These are phyloP conservation scores for Onchidella celtica DNA, from an alignment of 2,888 invertebrate species.

Conservation along the genomic window DNA sequence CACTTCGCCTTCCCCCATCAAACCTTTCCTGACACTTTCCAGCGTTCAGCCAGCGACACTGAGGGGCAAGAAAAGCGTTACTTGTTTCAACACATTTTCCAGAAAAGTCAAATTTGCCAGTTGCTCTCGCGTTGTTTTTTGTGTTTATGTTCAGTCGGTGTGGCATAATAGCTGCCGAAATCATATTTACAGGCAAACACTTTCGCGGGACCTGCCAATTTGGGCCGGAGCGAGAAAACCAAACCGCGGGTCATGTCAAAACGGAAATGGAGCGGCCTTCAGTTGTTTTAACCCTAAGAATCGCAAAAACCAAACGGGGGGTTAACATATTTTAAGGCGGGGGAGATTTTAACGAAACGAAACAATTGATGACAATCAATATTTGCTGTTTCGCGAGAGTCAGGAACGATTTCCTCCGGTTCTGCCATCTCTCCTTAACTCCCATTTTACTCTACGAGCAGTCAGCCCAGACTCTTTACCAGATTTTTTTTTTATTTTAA, in stretches of 20 bases:
- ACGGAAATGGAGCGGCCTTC: not conserved
- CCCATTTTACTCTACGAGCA: too few relatives aligned
- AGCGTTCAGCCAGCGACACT: too few relatives aligned
- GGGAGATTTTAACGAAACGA: not conserved
- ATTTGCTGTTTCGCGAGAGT: not conserved
- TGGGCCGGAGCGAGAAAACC: not conserved
- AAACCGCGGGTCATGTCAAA: not conserved
- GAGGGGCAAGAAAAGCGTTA: not conserved
- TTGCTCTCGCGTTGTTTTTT: not conserved
- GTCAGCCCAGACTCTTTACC: too few relatives aligned
- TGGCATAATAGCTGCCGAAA: not conserved
- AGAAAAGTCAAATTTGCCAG: not conserved
- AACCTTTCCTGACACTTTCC: too few relatives aligned
- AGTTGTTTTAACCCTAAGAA: not conserved
- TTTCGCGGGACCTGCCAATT: not conserved
- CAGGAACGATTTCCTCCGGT: too few relatives aligned
- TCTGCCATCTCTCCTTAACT: too few relatives aligned
- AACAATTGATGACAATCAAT: not conserved
- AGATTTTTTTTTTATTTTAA: too few relatives aligned
- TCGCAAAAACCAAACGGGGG: not conserved
- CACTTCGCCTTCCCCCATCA: too few relatives aligned
- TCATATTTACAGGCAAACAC: not conserved
- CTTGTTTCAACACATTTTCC: not conserved
- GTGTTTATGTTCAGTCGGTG: not conserved
- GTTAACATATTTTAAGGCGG: not conserved